Evolutionary conservation across 2,797 vertebrate genomes (phyloP).

Genomic region (Urocyon cinereoargenteus): DNA sequence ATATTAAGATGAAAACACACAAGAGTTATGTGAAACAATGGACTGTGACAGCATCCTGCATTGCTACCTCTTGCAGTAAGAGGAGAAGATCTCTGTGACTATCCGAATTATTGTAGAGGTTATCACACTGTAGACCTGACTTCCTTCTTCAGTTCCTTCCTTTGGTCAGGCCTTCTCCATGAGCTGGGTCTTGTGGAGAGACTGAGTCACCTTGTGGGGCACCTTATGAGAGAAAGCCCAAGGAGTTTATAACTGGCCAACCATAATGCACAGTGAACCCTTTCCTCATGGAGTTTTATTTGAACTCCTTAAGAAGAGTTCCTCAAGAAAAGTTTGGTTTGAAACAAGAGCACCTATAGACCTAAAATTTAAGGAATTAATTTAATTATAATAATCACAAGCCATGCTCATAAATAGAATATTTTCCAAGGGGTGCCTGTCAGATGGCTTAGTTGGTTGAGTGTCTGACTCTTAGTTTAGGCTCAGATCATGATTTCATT

Average conservation of each 20-base stretch:
- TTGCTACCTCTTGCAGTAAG: not conserved
- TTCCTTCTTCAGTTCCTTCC: not conserved
- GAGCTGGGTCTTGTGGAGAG: not conserved
- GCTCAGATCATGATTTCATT: not conserved
- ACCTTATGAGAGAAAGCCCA: not conserved
- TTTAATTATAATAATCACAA: not conserved
- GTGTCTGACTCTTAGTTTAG: not conserved
- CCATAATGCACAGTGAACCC: rapidly evolving
- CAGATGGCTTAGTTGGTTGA: not conserved
- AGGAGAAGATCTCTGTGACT: not conserved
- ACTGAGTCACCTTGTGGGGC: not conserved
- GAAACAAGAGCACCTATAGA: not conserved
- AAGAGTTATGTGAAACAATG: constrained; percentile 29
- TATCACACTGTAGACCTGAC: not conserved
- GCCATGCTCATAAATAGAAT: not conserved
- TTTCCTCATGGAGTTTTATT: not conserved
- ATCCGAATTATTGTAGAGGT: not conserved
- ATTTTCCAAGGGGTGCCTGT: not conserved
- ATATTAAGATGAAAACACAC: constrained; percentile 50
- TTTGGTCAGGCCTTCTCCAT: not conserved
- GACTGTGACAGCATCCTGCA: not conserved
- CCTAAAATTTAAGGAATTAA: not conserved
- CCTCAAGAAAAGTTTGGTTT: not conserved
- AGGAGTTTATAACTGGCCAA: not conserved
- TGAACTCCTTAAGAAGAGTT: not conserved